Conservation (phyloP, 2,113 vertebrate species). For the Plectropomus leopardus region DNA sequence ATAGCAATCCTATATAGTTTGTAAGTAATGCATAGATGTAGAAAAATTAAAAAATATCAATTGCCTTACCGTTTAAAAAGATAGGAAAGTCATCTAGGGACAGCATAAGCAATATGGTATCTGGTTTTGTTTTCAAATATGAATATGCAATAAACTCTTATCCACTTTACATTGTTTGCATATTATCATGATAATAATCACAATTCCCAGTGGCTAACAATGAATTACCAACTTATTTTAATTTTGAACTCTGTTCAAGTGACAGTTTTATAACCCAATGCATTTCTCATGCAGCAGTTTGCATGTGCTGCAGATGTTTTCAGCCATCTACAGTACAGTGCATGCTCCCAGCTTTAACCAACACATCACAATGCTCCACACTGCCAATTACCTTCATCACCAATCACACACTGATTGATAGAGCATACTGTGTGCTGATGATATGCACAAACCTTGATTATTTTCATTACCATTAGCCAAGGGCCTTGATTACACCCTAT, state of each 20-base stretch:
- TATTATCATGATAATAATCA: slow-evolving; percentile 10
- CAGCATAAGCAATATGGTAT: neutral
- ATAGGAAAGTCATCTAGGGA: neutral
- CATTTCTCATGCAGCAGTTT: neutral
- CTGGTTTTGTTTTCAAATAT: slow-evolving; percentile 12
- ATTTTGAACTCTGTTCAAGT: neutral
- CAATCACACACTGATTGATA: slow-evolving; percentile 74
- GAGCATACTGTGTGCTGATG: slow-evolving; percentile 69
- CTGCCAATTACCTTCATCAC: slow-evolving; percentile 72
- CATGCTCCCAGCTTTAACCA: slow-evolving; percentile 25
- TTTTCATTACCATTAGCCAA: slow-evolving; percentile 64
- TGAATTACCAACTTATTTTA: slow-evolving; percentile 3
- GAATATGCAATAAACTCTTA: neutral
- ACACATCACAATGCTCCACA: slow-evolving; percentile 31
- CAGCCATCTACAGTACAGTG: slow-evolving; percentile 8
- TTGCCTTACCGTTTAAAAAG: neutral
- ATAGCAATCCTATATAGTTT: too few relatives aligned
- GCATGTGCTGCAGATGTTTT: slow-evolving; percentile 33
- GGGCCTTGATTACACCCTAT: slow-evolving; percentile 67
- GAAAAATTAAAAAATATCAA: neutral
- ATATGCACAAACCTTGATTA: slow-evolving; percentile 65
- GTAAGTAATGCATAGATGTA: too few relatives aligned
- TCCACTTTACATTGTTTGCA: neutral
- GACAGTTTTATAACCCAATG: neutral
- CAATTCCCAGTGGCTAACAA: neutral